Evolutionary conservation across 2,113 vertebrate species (phyloP), one percentile per base, ranked within the genome.

Genomic region (Cairina moschata): DNA sequence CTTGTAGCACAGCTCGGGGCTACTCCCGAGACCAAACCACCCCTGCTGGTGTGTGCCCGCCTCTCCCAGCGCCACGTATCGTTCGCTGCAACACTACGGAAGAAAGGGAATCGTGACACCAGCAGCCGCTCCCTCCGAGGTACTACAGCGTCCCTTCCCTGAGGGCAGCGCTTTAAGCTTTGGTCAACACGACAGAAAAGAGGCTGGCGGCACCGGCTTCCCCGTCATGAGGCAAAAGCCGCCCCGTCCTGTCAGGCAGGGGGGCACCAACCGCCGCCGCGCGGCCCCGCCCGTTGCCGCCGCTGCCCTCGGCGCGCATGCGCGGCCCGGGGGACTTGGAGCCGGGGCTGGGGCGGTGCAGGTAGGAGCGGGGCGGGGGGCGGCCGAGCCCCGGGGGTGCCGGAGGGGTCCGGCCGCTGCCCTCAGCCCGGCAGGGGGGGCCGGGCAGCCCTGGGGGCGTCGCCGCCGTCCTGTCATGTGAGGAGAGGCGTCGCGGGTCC

Each of bases 131-230:
- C 29, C 16, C 9, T 28, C 38, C 38, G 38, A 40, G 38, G 38
- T 14, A 50, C 42, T 26, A 17, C 1, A 9, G 38, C 17, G 7
- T 5, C 23, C 7, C 11, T 15, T 34, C 48, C 36, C n/a, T 16
- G 12, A 50, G 17, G 48, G 66, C 46, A 42, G 17, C 63, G 6
- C 36, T 29, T 44, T 29, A 38, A 23, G 9, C 6, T 9, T 5
- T n/a, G 90, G 18, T 11, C 31, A 25, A 20, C 20, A 3, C 29
- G 10, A 7, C 46, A 22, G 6, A 4, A 8, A 6, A 13, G 5
- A 34, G 25, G 44, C 2, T 3, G 32, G 4, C 2, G 8, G 3
- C 4, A 4, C 5, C 48, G 0, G 2, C 1, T 13, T 1, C 17
- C 14, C 26, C 2, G 31, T 44, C 18, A 18, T n/a, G 54, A 44